Base-by-base conservation (phyloP, 2,113 vertebrate species). In the Meleagris gallopavo region DNA sequence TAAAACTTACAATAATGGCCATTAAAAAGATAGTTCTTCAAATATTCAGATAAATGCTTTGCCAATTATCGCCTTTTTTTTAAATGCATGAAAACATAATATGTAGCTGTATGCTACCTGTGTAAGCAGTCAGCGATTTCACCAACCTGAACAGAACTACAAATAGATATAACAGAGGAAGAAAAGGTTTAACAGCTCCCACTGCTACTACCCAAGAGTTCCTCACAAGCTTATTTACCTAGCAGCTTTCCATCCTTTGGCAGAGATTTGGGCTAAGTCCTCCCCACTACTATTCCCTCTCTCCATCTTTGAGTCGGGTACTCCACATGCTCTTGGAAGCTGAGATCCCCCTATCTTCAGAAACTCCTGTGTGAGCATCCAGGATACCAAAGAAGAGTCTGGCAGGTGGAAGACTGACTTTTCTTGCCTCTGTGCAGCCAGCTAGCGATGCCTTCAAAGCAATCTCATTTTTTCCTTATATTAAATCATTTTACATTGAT, bases 21-120 rank as follows among this genome's bases (percentile, higher is more conserved):
- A 32, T 19, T n/a, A 22, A 55, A 85, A 82, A 55, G 24, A n/a
- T 6, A 14, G 12, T 11, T 32, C 12, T 71, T 24, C 57, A 75
- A 67, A 25, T 19, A n/a, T 13, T 27, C 9, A 34, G 12, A 4
- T 32, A 20, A 32, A 43, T 48, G 34, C 13, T 58, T 64, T 79
- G 13, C 4, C 40, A 50, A 45, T 25, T 60, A 15, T 43, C 55
- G 55, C 17, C 40, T 17, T 29, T 27, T 60, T 22, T 8, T 24
- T 36, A 3, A 65, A 36, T 52, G 0, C 17, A 4, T 34, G 34
- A 14, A 62, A 30, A 55, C 18, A 0, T 17, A 36, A 13, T 13
- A 11, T 3, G 7, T 41, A 27, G 30, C 38, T 89, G 38, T 5
- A 9, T 34, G 16, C 73, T 30, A 34, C 25, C 48, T 54, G 9